These are phyloP conservation scores for Hexactinellida sp. DNA, from an alignment of 37 sponge, comb jelly and placozoan genomes.

Conservation along the genomic window DNA sequence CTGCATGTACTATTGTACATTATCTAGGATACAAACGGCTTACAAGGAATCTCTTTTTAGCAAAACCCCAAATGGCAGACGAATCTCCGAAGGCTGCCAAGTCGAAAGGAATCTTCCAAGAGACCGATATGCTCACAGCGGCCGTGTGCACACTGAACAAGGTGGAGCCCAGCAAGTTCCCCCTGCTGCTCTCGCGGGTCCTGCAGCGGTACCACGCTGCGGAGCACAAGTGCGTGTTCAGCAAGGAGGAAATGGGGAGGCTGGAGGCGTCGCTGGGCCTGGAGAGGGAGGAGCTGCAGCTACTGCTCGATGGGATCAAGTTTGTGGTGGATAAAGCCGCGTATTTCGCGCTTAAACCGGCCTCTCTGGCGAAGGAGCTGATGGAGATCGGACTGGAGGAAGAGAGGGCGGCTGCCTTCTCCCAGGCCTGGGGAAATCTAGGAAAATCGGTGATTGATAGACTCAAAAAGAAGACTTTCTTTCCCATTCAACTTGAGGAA, in stretches of 20 bases:
- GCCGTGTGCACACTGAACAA: not conserved
- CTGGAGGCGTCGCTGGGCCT: not conserved
- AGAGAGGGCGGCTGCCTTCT: constrained; percentile 22
- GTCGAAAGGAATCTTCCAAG: constrained; percentile 7
- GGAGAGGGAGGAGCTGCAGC: not conserved
- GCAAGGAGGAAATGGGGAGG: not conserved
- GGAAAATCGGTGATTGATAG: constrained; percentile 53
- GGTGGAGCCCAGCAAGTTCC: not conserved
- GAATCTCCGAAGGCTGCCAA: not conserved
- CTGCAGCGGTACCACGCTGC: not conserved
- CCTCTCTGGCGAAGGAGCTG: not conserved
- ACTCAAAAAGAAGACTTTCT: constrained; percentile 47
- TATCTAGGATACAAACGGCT: not conserved
- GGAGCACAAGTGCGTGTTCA: not conserved
- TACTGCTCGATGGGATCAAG: not conserved
- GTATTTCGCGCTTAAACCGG: not conserved
- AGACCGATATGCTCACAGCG: not conserved
- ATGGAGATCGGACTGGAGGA: not conserved
- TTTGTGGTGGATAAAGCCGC: constrained; percentile 7
- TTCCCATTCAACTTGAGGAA: constrained; percentile 63
- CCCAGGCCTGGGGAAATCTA: constrained; percentile 48
- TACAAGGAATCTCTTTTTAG: not conserved
- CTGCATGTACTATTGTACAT: not conserved
- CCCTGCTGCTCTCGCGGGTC: not conserved
- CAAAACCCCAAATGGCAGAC: not conserved